Evolutionary conservation across 2,113 vertebrate genomes (phyloP).

Genomic region (Podocnemis expansa): DNA sequence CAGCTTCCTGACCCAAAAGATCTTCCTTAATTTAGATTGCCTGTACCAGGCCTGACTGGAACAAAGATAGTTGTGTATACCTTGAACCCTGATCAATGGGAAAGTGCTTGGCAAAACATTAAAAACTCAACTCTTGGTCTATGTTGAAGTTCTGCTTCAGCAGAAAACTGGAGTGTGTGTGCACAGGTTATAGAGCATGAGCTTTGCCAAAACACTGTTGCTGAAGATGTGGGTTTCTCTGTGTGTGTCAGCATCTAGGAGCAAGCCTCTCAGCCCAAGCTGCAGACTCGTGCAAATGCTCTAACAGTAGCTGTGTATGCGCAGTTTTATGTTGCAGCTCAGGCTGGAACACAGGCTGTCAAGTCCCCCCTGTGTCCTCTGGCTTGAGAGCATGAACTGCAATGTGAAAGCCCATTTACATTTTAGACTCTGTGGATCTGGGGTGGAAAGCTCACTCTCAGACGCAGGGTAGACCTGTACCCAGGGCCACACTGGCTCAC

Average conservation of each 20-base stretch:
- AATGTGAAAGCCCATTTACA: background rate
- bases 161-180: background rate
- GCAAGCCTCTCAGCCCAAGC: background rate
- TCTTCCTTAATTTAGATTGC: background rate
- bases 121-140: background rate
- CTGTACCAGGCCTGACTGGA: too few species aligned
- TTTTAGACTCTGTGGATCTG: background rate
- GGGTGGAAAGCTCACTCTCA: background rate
- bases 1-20: background rate
- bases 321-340: background rate
- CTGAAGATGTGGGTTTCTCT: background rate
- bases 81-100: background rate
- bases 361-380: too few species aligned
- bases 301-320: background rate
- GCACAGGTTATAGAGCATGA: too few species aligned
- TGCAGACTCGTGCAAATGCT: background rate
- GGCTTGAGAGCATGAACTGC: background rate
- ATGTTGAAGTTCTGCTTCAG: background rate
- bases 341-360: background rate
- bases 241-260: background rate
- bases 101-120: background rate
- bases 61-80: too few species aligned
- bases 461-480: background rate
- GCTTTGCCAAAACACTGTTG: background rate
- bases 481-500: too few species aligned